Base-by-base conservation (phyloP, 2,113 vertebrate species). In the Nycticorax nycticorax region DNA sequence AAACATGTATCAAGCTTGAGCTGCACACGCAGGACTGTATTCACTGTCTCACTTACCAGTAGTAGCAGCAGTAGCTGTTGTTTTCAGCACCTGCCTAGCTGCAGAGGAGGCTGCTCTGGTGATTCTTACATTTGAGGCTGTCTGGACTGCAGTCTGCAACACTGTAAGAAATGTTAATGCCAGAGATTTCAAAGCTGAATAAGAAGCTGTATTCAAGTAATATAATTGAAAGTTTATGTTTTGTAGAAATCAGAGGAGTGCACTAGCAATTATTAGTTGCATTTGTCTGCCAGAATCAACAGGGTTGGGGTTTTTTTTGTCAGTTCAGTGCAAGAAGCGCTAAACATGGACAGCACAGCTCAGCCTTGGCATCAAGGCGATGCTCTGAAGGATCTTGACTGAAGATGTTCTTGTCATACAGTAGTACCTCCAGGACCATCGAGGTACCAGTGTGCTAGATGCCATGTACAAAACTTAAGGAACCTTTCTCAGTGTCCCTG, bases 81-180 rank as follows among this genome's bases (percentile, higher is more conserved):
- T 33, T 80, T 72, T 95, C 48, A 68, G 39, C 53, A 43, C 13
- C 84, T 97, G 98, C n/a, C 91, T 98, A 24, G 97, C 82, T 69
- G 92, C 88, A 57, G 96, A 88, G 39, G 97, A 7, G 2, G 96
- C 91, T 32, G 98, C 96, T 96, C 98, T 97, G 66, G 98, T 98
- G n/a, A 94, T 41, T 91, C 98, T 98, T 64, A 68, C 14, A 9
- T 72, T 89, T 12, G 91, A 47, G 6, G 88, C 72, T 8, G 45
- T 5, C 6, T 97, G 71, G 57, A 43, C 47, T 35, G 71, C 30
- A 27, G 91, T 17, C 26, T 94, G 97, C 41, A 89, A 19, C 50
- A 43, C 98, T 98, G 73, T 33, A 72, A 71, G 22, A 50, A 33
- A 94, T 4, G 62, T 32, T 21, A 55, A 92, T 76, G 39, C 6